phyloP scores from a whole-genome alignment of 2,797 vertebrate species.

The Lerista edwardsae region DNA sequence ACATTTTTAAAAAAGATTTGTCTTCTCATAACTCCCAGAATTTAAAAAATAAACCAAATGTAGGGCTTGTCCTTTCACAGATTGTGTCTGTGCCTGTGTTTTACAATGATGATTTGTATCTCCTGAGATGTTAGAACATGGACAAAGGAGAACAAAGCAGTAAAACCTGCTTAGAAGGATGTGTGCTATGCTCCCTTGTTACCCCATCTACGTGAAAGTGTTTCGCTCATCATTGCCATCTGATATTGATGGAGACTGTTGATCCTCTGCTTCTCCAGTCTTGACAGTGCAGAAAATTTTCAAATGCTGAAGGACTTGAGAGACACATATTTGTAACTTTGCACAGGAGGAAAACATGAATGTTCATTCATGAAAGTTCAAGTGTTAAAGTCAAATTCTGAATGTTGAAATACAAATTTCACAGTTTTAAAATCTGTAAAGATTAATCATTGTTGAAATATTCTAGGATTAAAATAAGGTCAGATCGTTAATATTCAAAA shows the following conservation, averaged over 20 bases:
- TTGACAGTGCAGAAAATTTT: background rate
- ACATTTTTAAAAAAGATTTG: background rate
- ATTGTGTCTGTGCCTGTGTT: background rate
- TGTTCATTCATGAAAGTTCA: background rate
- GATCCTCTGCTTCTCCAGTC: background rate
- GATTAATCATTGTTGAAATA: too few species aligned
- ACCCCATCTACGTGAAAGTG: conserved; percentile 15
- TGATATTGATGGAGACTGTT: background rate
- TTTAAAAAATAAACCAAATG: background rate
- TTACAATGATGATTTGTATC: background rate
- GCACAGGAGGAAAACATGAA: background rate
- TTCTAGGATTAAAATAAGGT: background rate
- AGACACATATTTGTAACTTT: background rate
- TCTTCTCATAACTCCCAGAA: background rate
- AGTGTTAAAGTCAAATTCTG: background rate
- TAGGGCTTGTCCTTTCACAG: background rate
- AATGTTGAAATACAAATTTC: background rate
- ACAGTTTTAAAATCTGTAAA: background rate
- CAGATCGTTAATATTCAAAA: background rate
- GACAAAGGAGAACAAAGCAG: background rate
- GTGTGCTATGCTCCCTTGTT: background rate
- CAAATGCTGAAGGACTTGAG: background rate
- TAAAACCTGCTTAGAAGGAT: too few species aligned
- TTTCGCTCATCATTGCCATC: background rate
- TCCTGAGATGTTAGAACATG: conserved; percentile 13